Base-by-base conservation (phyloP, 2,797 vertebrate species). In the Parotocinclus haroldoi region DNA sequence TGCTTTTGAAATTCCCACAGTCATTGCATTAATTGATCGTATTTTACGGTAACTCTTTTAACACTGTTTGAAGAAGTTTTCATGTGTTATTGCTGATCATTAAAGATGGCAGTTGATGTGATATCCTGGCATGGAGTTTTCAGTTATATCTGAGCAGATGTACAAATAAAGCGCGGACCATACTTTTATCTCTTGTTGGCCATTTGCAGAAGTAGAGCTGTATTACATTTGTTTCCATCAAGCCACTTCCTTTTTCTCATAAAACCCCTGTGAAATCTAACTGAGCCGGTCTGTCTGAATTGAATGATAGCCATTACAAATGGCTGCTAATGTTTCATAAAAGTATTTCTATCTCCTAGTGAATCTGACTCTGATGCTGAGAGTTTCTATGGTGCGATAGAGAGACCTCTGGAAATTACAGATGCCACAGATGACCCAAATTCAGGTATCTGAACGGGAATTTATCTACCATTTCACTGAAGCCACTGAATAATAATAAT, bases 321-420 rank as follows among this genome's bases (percentile, higher is more conserved):
- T n/a, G 13, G n/a, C 19, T 16, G 19, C 7, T n/a, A 1, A n/a
- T 5, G 16, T 7, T 4, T 19, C 17, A 51, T 2, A 0, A 9
- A 39, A 18, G 10, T 0, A 5, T 48, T 58, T 54, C 71, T 10
- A 73, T 75, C 46, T 80, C 66, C n/a, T 72, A 96, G 93, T 62
- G 94, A 95, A 77, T 90, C 90, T 0, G 92, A 92, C 70, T 93
- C 91, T 0, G 96, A 98, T 77, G 75, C 86, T 0, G 95, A 98
- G 71, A 96, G 93, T 77, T 95, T 97, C 84, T 99, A 99, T 0
- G 95, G 94, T 1, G 86, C 90, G 0, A 85, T 99, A 0, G 96
- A 99, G 80, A 89, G 85, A 63, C 91, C 91, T 0, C 81, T 99
- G 83, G 90, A 94, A 27, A 91, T 98, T 58, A 94, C 80, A 67